Conservation (phyloP, 2,113 vertebrate species). For the Macroglossus sobrinus region DNA sequence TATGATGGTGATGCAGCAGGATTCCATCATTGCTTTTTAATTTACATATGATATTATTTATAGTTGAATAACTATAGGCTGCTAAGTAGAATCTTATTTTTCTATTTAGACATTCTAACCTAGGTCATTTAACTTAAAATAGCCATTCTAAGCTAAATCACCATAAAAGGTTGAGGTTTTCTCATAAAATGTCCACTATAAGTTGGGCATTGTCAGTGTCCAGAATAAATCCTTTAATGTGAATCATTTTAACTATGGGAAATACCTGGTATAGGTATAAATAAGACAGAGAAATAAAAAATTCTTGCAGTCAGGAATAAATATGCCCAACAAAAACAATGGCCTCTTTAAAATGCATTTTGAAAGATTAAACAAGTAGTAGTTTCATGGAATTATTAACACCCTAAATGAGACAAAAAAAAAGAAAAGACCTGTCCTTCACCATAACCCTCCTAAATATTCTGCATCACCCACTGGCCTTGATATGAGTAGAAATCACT, state of each 20-base stretch:
- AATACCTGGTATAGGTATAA: not conserved
- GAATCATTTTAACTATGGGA: not conserved
- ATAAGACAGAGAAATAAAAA: not conserved
- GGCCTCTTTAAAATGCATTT: not conserved
- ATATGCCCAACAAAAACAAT: not conserved
- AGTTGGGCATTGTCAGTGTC: not conserved
- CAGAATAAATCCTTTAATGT: not conserved
- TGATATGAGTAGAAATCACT: not conserved
- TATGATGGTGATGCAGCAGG: not conserved
- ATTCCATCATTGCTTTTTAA: not conserved
- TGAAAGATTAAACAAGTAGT: conserved; percentile 8
- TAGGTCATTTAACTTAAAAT: not conserved
- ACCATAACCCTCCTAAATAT: not conserved
- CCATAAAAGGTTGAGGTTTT: not conserved
- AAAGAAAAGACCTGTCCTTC: not conserved
- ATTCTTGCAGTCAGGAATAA: not conserved
- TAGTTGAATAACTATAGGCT: not conserved
- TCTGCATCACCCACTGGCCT: not conserved
- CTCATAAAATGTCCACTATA: not conserved
- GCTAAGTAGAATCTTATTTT: not conserved
- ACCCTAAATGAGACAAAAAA: not conserved
- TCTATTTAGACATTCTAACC: not conserved
- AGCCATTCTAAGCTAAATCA: not conserved
- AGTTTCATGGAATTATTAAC: not conserved
- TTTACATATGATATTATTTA: not conserved